Evolutionary conservation across 1,140 invertebrate genomes (phyloP), one percentile per base, ranked within the genome.

Genomic region (Nephila pilipes): DNA sequence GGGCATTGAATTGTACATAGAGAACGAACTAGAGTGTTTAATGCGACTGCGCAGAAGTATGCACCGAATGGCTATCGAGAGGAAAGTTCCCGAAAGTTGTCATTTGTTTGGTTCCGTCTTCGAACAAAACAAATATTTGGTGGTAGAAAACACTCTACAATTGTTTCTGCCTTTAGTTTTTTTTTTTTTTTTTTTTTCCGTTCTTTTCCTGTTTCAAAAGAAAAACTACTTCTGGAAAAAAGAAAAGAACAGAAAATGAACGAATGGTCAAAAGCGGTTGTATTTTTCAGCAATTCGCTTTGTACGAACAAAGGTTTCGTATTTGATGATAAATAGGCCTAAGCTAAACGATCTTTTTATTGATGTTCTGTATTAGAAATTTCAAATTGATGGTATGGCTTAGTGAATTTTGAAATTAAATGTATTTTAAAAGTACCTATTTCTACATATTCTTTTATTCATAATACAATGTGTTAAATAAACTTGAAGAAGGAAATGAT

Each of bases 41-140:
- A 36, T 75, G 69, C 69, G 69, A 29, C 32, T 75, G 69, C 32
- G 29, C 18, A 75, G 69, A 10, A 46, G 46, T 18, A 36, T 75
- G 69, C 12, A 54, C 46, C 46, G 46, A 81, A 81, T n/a, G 36
- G 46, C 80, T 54, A 81, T 55, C 38, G 38, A 12, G 22, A 10
- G 38, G n/a, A 81, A 81, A 81, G 38, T 81, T 81, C 46, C n/a
- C 80, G 22, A 55, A 81, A 81, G 80, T 81, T 81, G 80, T 55
- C 80, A 55, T 81, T 81, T 81, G 80, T 81, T 81, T 75, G 32
- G 69, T 29, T 75, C 29, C 32, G 69, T 75, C 32, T 81, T 81
- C 22, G 22, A 81, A 81, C 80, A 81, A 55, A 54, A 81, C 80
- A 81, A 81, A 81, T 81, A 81, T 81, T 81, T 81, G 29, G 80